Base-by-base conservation (phyloP, 1,140 invertebrate genomes). In the Acromyrmex heyeri region DNA sequence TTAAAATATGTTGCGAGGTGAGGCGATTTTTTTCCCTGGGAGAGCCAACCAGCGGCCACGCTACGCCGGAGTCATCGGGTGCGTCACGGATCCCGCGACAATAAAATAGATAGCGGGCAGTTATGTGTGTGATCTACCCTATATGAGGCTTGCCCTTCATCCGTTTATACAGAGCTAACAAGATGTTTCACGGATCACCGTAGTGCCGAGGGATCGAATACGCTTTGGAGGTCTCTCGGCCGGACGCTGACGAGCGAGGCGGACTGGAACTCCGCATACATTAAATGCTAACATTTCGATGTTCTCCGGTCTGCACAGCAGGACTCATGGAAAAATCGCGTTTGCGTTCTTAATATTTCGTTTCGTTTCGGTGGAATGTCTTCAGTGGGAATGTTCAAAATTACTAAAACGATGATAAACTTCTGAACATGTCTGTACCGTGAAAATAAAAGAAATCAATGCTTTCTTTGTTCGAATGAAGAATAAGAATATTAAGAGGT, bases 101-200 rank as follows among this genome's bases (percentile, higher is more conserved):
- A 76, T 61, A 55, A 61, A 77, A 38, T 14, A 64, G 72, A 75
- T 61, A 50, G 55, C 75, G 30, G 18, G n/a, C 55, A 65, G 87
- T 90, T 87, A 77, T 82, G 86, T 90, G 87, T 75, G 87, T 65
- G 87, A 91, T 77, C 75, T 81, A 87, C 86, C 61, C 77, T 55
- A 85, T 82, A 89, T 82, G 72, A 85, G 70, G 75, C 70, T 57
- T 70, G 79, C 70, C 76, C 89, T 92, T 94, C 92, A 92, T 94
- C 90, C 92, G 87, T 91, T 93, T 91, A 91, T 92, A 93, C 89
- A 91, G 91, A 94, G 91, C 91, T 94, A 94, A 94, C 93, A 93
- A 94, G 94, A 94, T 94, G 92, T 94, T 94, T 94, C 92, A 93
- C 93, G 93, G 92, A 94, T 94, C 93, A 93, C 76, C 92, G 86